Evolutionary conservation across 2,888 invertebrate genomes (phyloP), one percentile per base, ranked within the genome.

Genomic region (Rhorus exstirpatorius): DNA sequence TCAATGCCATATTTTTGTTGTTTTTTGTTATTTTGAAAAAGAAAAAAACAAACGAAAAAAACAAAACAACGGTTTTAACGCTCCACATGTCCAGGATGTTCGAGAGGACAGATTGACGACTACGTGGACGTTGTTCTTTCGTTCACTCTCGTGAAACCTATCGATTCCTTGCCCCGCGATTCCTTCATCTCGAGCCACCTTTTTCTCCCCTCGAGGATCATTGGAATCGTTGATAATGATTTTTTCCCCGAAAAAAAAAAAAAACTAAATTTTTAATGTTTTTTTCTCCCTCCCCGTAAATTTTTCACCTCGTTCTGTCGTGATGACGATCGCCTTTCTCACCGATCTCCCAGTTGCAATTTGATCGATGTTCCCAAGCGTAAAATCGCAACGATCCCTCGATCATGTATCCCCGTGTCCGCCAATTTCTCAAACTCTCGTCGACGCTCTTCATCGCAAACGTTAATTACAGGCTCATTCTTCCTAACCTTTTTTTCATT

Each of bases 361-460:
- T 49, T 21, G 49, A 55, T 19, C 63, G 79, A 75, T 26, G 35
- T 26, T 51, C 71, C 70, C 70, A 49, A 58, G 71, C 44, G 71
- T 60, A 79, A 79, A 60, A 79, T 75, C 79, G 21, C 17, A 53
- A 51, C 24, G 75, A 75, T 44, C 44, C 44, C 46, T 74, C 63
- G 38, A 75, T 35, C 77, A 35, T 44, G 24, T 19, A 14, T 79
- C 53, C 41, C 41, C 75, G 41, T 35, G 46, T 61, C 35, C 79
- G 49, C 70, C 58, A 67, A 51, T 65, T 63, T 19, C 17, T 65
- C 26, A 75, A 44, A 38, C 41, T 82, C 63, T 71, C 82, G 53
- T 70, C 79, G 70, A 65, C 51, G 58, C 75, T 75, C 78, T 79
- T 82, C 82, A 82, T 82, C 70, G 55, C 75, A 65, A 12, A 53